Evolutionary conservation across 2,888 invertebrate species (phyloP), one percentile per base, ranked within the genome.

Genomic region (Nasonia oneida): DNA sequence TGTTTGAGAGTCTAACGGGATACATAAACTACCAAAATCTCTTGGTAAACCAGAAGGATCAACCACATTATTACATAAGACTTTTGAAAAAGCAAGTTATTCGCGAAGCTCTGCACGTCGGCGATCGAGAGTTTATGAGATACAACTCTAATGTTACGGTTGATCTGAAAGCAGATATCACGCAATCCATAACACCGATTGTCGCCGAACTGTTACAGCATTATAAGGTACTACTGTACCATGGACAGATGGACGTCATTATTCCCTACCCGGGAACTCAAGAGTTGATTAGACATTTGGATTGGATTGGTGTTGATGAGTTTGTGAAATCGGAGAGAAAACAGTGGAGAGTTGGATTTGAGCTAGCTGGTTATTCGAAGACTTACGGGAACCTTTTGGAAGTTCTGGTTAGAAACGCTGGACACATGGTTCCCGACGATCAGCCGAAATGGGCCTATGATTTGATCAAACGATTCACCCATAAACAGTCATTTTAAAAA

Each of bases 171-270:
- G 94, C 95, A 87, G 98, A 98, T 92, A 94, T 97, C 0, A 96
- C 97, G 96, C 95, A 97, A 91, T 96, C 96, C 0, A 96, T 97
- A 3, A 96, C 96, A 8, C 95, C 95, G 0, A 96, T 96, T 95
- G 94, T 97, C 79, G 94, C 95, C 0, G 95, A 96, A 89, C 93
- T 97, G 0, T 91, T 97, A 0, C 94, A 95, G 61, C 93, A 95
- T 88, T 97, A 96, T 90, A 94, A 95, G 91, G 95, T 98, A n/a
- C 95, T 98, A 70, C 95, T 98, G 85, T 98, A 98, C 92, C 98
- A 96, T 91, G 98, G 98, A 0, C 98, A 98, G 91, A 92, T 98
- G 88, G 98, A 99, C 92, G 96, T 98, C 18, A 97, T 98, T 87
- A 97, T 97, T 0, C 97, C 97, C 0, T 97, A 97, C 92, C 97